These are phyloP conservation scores for Clusia tigrina DNA, from an alignment of 2,888 invertebrate genomes.

Conservation along the genomic window DNA sequence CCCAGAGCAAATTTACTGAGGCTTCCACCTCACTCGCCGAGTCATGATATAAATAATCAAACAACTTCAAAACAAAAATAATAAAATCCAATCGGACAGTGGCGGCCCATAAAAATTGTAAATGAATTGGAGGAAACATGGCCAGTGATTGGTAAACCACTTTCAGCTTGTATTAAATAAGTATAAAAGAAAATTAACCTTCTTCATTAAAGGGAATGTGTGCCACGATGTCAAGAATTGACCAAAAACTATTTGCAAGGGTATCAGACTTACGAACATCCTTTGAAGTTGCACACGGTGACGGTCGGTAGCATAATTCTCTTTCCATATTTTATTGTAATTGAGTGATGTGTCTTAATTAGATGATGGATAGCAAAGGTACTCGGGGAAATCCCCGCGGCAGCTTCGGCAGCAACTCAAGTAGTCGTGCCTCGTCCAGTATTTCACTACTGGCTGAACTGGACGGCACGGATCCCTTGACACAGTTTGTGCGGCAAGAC, in stretches of 20 bases:
- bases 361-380: slow-evolving; percentile 68
- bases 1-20: no score
- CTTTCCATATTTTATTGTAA: no score
- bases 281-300: slow-evolving; percentile 67
- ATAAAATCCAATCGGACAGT: no score
- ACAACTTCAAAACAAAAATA: no score
- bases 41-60: no score
- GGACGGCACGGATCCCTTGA: slow-evolving; percentile 79
- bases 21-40: no score
- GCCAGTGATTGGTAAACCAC: background rate
- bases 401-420: slow-evolving; percentile 63
- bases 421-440: slow-evolving; percentile 68
- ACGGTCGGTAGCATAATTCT: no score
- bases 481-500: slow-evolving; percentile 73
- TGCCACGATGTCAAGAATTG: slow-evolving; percentile 51
- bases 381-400: slow-evolving; percentile 56
- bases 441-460: slow-evolving; percentile 66
- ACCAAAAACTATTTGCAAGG: slow-evolving; percentile 50
- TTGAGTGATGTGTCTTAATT: slow-evolving; percentile 30
- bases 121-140: background rate
- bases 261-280: slow-evolving; percentile 67
- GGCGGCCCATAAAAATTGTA: no score
- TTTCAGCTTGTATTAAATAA: background rate
- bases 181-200: background rate
- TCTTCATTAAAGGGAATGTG: slow-evolving; percentile 50